Percentiles rank a stretch among this genome's conserved stretches.
Conservation (phyloP, 2,888 invertebrate genomes). For the Galeruca laticollis region DNA sequence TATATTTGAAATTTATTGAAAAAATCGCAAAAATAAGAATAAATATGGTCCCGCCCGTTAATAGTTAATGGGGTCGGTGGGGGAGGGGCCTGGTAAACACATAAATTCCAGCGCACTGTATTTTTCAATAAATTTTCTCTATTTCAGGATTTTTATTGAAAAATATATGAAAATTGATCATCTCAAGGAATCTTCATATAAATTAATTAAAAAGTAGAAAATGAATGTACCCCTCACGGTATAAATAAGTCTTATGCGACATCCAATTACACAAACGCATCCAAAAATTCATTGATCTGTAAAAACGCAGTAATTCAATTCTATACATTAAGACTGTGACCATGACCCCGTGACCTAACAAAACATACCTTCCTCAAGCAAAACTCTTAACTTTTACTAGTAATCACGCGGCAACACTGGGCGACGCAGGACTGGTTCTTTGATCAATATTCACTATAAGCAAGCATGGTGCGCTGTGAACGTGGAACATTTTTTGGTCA, state of each 20-base stretch:
- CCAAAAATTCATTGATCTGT: slow-evolving; percentile 1
- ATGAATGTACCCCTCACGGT: neutral
- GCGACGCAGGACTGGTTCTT: slow-evolving; percentile 21
- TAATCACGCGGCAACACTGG: slow-evolving; percentile 26
- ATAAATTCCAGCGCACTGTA: too few relatives aligned
- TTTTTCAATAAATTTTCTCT: too few relatives aligned
- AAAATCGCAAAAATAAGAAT: too few relatives aligned
- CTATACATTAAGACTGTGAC: neutral
- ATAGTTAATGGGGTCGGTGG: too few relatives aligned
- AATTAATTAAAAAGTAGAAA: too few relatives aligned
- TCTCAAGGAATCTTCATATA: too few relatives aligned
- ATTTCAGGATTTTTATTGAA: too few relatives aligned
- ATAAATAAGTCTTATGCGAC: neutral
- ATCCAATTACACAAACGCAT: neutral
- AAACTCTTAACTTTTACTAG: slow-evolving; percentile 26
- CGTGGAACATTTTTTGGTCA: slow-evolving; percentile 32
- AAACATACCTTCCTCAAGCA: slow-evolving; percentile 21
- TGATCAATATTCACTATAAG: slow-evolving; percentile 42
- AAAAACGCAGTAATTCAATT: neutral
- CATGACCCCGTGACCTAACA: slow-evolving; percentile 31
- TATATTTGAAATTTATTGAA: too few relatives aligned
- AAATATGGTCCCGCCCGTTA: too few relatives aligned
- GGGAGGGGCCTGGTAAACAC: too few relatives aligned
- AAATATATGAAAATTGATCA: too few relatives aligned
- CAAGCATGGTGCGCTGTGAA: slow-evolving; percentile 48